These are phyloP conservation scores for Hyposmocoma kahamanoa DNA, from an alignment of 1,140 invertebrate genomes.

Conservation along the genomic window DNA sequence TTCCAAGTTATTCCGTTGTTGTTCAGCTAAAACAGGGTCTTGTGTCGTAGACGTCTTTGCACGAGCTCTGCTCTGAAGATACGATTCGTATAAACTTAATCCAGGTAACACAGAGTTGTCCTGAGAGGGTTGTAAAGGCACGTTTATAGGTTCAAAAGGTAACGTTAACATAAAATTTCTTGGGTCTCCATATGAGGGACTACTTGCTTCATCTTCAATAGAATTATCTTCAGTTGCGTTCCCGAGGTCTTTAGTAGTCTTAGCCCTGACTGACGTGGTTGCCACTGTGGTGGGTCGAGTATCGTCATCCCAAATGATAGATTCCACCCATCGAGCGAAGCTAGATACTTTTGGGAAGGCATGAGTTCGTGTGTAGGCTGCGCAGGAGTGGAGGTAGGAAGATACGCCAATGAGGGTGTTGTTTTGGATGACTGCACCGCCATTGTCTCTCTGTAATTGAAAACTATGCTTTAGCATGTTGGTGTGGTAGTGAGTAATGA, in stretches of 20 bases:
- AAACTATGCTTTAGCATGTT: too few species aligned
- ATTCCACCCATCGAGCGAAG: conserved; percentile 52
- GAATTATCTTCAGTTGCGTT: conserved; percentile 22
- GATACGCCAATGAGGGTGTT: conserved; percentile 51
- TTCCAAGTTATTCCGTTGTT: not conserved
- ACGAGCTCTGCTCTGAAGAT: conserved; percentile 42
- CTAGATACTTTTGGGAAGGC: conserved; percentile 55
- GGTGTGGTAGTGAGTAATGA: too few species aligned
- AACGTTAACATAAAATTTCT: conserved; percentile 46
- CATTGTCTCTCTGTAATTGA: conserved; percentile 53
- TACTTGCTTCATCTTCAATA: conserved; percentile 15
- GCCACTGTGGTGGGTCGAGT: conserved; percentile 33
- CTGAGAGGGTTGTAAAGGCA: conserved; percentile 55
- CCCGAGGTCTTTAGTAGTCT: not conserved
- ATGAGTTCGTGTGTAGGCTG: conserved; percentile 50
- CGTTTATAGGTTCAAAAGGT: conserved; percentile 51
- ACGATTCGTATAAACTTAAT: conserved; percentile 60
- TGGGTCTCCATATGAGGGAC: conserved; percentile 28
- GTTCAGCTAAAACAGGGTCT: conserved; percentile 17
- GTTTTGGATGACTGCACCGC: conserved; percentile 60
- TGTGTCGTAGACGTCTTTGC: conserved; percentile 39
- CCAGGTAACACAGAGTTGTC: conserved; percentile 54
- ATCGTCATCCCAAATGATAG: conserved; percentile 56
- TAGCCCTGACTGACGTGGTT: conserved; percentile 1
- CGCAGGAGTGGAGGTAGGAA: conserved; percentile 48